Evolutionary conservation across 2,113 vertebrate species (phyloP), one percentile per base, ranked within the genome.

Genomic region (Nymphicus hollandicus): DNA sequence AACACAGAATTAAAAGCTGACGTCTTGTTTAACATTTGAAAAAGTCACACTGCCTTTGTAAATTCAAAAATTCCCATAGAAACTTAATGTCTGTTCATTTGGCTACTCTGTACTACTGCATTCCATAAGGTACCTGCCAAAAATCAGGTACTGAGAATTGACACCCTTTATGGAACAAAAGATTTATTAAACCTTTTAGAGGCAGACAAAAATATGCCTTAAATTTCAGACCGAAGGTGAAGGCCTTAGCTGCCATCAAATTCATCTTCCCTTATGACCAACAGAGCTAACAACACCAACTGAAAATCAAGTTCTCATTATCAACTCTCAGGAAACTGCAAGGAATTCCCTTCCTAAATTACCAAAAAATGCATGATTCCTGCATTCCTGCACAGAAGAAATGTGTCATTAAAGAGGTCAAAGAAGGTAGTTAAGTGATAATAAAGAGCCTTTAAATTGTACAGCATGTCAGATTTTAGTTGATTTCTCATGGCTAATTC

Each of bases 1-100:
- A 94, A 95, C 93, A 60, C 56, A 47, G 80, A 95, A 96, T 69
- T 39, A 88, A 93, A 93, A 95, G 41, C 49, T 31, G 19, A 92
- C 58, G 27, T 78, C 78, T 43, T 76, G 22, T 84, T 96, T 88
- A 86, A 37, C 79, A 70, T 81, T 73, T 88, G 52, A 78, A 93
- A 95, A 93, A 74, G 35, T 56, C 29, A 53, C 35, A 73, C 35
- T 66, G 33, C 50, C 69, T 90, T 79, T 81, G 82, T 80, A 69
- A 27, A 78, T 41, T 33, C 31, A 31, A 20, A 56, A 86, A 80
- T 46, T 69, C 17, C 60, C 17, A 3, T 78, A 65, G 33, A 86
- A 89, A 79, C 18, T 16, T 41, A 37, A 65, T 69, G 55, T 70
- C 23, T 65, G 6, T 73, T 87, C 13, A 31, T 85, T 58, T 80